Base-by-base conservation (phyloP, 2,888 invertebrate genomes). In the Dasysyrphus tricinctus region DNA sequence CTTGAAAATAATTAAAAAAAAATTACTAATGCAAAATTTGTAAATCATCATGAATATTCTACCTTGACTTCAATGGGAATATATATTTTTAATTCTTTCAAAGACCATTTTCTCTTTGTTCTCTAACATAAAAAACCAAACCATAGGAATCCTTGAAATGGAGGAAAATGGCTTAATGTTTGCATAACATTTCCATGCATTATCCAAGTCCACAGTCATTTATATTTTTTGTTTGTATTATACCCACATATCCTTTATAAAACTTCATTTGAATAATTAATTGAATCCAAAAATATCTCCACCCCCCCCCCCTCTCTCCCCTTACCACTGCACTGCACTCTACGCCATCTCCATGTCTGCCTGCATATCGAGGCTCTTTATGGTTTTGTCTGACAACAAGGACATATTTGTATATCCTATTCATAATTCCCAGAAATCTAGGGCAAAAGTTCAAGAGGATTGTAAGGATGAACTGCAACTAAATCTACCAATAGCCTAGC, bases 401-500 rank as follows among this genome's bases (percentile, higher is more conserved):
- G 80, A 80, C 74, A 69, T 51, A 16, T 19, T n/a, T 65, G 42
- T 59, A 8, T 34, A 39, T 70, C 51, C 44, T 37, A 49, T 37
- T 51, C 54, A 42, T 42, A 49, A 56, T n/a, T 51, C 14, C 2
- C 0, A 42, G 3, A 9, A 77, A 85, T 80, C 73, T 80, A 63
- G 81, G 85, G 6, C 80, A 85, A 74, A 80, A 85, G 85, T 80
- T 85, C 85, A 85, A 81, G 77, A 77, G 77, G 63, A 80, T 49
- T 32, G 24, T 24, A 29, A 29, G 24, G 49, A 8, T 37, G 34
- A 67, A 57, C 14, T 63, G 59, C 56, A 70, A 37, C 14, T 8
- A 51, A 24, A 32, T 32, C 29, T 16, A 47, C 12, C 32, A 63
- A 2, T 16, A 24, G 24, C 24, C 24, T 1, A 34, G 56, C 57